Base-by-base conservation (phyloP, 1,140 invertebrate genomes). In the Philopotamus ludificatus region DNA sequence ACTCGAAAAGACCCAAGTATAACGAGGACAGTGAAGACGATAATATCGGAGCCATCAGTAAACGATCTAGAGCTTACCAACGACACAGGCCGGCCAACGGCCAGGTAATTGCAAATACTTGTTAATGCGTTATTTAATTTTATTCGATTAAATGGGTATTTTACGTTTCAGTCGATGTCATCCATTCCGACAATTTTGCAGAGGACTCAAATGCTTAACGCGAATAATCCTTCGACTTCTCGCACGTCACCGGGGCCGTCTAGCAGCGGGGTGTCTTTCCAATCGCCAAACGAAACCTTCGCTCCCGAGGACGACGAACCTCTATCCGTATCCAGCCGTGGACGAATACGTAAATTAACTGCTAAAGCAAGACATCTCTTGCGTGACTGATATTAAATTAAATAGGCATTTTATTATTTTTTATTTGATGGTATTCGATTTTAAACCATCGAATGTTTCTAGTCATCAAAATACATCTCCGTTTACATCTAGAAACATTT, bases 281-380 rank as follows among this genome's bases (percentile, higher is more conserved):
- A 68, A 67, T 55, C 71, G 71, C 21, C 71, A 22, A 71, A 73
- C 7, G 47, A 62, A 2, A 21, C 25, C 4, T 53, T 63, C 59
- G 73, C 72, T 34, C 74, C 72, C 1, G 74, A 79, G 51, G 75
- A 75, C 15, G 78, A 81, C 20, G 77, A 74, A 23, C 77, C 71
- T 72, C 83, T 72, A 82, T 88, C 70, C 83, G 84, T 79, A 81
- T 94, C 92, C 76, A 94, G 91, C 72, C 82, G 93, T 26, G 93
- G 93, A 3, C 82, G 93, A 34, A 84, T 95, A 39, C 84, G 92
- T 22, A 91, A 89, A 77, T 84, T 93, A 57, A 93, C 91, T 3
- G 84, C 90, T 22, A 85, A 90, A 73, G 90, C 89, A 23, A 81
- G 86, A 22, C 88, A 87, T 63, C 83, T 87, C 73, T 80, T 88